These are phyloP conservation scores for Melanotaenia pygmaea DNA, from an alignment of 2,797 vertebrate species.

Conservation along the genomic window DNA sequence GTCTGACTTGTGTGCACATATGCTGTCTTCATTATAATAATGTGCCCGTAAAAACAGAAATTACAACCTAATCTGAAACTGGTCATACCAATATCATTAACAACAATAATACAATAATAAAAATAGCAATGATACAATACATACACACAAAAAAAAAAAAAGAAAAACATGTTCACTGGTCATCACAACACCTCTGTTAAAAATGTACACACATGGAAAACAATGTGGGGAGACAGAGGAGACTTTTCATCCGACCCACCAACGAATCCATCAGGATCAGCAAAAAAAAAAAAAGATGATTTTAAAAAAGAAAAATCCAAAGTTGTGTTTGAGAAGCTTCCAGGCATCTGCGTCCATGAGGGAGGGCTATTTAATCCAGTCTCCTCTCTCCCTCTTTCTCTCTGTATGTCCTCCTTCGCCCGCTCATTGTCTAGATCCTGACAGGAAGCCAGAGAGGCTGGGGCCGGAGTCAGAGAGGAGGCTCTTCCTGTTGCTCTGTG, in stretches of 20 bases:
- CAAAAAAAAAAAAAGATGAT: slow-evolving; percentile 15
- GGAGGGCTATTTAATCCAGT: slow-evolving; percentile 60
- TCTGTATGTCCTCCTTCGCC: slow-evolving; percentile 58
- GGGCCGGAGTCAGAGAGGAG: slow-evolving; percentile 75
- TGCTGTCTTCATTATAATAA: slow-evolving; percentile 69
- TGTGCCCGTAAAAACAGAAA: slow-evolving; percentile 77
- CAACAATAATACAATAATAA: slow-evolving; percentile 83
- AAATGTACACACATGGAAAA: slow-evolving; percentile 79
- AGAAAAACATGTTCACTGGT: slow-evolving; percentile 69
- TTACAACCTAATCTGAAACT: slow-evolving; percentile 72
- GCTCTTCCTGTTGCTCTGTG: slow-evolving; percentile 79
- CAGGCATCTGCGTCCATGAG: slow-evolving; percentile 50
- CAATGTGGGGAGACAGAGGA: slow-evolving; percentile 20
- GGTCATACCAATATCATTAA: slow-evolving; percentile 82
- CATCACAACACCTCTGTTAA: slow-evolving; percentile 78
- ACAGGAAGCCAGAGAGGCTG: slow-evolving; percentile 80
- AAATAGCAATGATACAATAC: slow-evolving; percentile 87
- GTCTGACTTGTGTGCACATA: slow-evolving; percentile 52
- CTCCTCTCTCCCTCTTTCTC: slow-evolving; percentile 54
- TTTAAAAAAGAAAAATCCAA: slow-evolving; percentile 49
- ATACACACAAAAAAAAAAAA: slow-evolving; percentile 72
- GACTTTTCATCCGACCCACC: slow-evolving; percentile 40
- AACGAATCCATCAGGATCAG: slow-evolving; percentile 52
- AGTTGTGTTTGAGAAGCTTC: slow-evolving; percentile 65
- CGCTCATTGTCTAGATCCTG: slow-evolving; percentile 81